phyloP scores from a whole-genome alignment of 1,140 invertebrate species.

The Spodoptera litura region DNA sequence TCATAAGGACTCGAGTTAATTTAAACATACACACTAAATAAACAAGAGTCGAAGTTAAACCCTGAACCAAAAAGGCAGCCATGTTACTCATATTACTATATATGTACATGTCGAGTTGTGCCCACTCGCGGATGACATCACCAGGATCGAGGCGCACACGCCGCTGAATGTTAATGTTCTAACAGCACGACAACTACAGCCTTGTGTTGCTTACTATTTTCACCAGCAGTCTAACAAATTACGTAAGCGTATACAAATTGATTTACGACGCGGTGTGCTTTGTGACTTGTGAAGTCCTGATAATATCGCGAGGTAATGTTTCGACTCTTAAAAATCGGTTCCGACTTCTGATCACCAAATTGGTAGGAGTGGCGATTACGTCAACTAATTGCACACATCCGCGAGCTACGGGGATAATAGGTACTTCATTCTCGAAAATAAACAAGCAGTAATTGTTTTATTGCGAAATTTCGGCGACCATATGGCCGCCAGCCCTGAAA shows the following conservation, averaged over 20 bases:
- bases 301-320: conserved; percentile 2
- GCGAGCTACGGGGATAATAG: background rate
- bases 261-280: conserved; percentile 24
- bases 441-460: conserved; percentile 29
- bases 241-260: conserved; percentile 35
- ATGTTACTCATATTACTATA: conserved; percentile 79
- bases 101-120: conserved; percentile 69
- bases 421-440: conserved; percentile 39
- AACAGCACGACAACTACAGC: conserved; percentile 56
- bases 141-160: conserved; percentile 58
- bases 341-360: conserved; percentile 25
- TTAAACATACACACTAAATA: conserved; percentile 44
- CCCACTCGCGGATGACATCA: conserved; percentile 80
- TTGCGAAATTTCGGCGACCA: conserved; percentile 60
- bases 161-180: conserved; percentile 76
- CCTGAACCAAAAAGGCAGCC: conserved; percentile 59
- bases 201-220: conserved; percentile 48
- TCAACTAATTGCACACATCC: conserved; percentile 31
- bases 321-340: conserved; percentile 1
- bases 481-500: conserved; percentile 64
- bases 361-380: conserved; percentile 29
- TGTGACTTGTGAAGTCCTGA: conserved; percentile 14
- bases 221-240: conserved; percentile 30
- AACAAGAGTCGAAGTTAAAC: conserved; percentile 47
- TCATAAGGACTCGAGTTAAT: conserved; percentile 24